Evolutionary conservation across 2,797 vertebrate genomes (phyloP).

Genomic region (Tauraco hartlaubi): DNA sequence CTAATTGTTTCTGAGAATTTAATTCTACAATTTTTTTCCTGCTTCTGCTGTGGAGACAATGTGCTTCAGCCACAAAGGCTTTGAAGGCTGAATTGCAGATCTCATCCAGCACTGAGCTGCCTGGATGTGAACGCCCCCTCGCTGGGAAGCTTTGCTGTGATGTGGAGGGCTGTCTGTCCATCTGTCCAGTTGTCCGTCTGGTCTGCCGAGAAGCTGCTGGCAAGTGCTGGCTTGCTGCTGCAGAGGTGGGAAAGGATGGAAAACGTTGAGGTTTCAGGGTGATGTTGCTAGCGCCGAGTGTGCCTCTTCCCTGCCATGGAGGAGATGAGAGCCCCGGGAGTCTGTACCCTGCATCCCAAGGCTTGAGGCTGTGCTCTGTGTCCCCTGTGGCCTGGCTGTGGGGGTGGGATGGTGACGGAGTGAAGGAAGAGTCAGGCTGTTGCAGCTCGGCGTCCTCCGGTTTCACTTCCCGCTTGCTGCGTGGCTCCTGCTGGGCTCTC

Average conservation of each 20-base stretch:
- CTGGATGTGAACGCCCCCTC: background rate
- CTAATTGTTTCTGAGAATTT: slow-evolving; percentile 17
- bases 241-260: background rate
- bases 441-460: background rate
- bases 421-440: background rate
- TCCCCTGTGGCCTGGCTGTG: rapidly evolving
- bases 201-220: background rate
- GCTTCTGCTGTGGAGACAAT: background rate
- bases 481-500: rapidly evolving
- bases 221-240: background rate
- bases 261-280: background rate
- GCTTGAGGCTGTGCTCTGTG: rapidly evolving
- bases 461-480: background rate
- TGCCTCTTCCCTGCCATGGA: background rate
- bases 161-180: background rate
- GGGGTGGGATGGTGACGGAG: rapidly evolving
- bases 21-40: background rate
- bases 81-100: slow-evolving; percentile 26
- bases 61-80: slow-evolving; percentile 6
- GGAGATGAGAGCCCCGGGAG: background rate
- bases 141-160: background rate
- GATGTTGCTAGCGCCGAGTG: rapidly evolving
- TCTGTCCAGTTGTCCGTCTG: background rate
- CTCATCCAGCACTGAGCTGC: background rate
- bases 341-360: rapidly evolving